phyloP scores from a whole-genome alignment of 2,888 invertebrate genomes.

The Embidobia sp. region DNA sequence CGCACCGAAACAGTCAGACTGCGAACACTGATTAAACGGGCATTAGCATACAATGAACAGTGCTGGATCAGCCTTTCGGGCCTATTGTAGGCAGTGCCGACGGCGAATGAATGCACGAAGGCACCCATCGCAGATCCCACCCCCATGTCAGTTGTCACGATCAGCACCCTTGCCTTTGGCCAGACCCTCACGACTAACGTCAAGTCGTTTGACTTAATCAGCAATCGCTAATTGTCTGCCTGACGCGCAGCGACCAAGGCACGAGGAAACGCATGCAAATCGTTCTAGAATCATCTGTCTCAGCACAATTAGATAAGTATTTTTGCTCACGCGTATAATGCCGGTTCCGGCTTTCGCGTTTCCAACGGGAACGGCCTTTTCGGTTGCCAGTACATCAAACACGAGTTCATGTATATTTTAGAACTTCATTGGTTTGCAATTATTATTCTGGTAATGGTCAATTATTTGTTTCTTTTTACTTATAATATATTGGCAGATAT shows the following conservation, averaged over 20 bases:
- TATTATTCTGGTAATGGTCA: no score
- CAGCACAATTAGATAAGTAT: constrained; percentile 79
- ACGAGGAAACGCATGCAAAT: constrained; percentile 81
- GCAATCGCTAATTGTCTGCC: constrained; percentile 81
- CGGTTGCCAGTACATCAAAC: no score
- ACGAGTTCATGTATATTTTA: no score
- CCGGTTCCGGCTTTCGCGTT: constrained; percentile 74
- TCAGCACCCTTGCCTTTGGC: constrained; percentile 69
- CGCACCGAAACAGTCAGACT: constrained; percentile 67
- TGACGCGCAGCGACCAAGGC: constrained; percentile 77
- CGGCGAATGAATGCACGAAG: constrained; percentile 62
- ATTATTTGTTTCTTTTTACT: no score
- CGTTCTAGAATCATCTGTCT: constrained; percentile 76
- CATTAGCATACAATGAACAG: constrained; percentile 72
- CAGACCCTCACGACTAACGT: constrained; percentile 70
- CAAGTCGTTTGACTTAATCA: constrained; percentile 81
- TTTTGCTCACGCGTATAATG: constrained; percentile 76
- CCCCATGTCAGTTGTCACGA: constrained; percentile 78
- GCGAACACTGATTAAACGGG: constrained; percentile 70
- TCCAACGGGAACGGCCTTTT: constrained; percentile 15
- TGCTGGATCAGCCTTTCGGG: constrained; percentile 69
- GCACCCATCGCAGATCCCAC: constrained; percentile 76
- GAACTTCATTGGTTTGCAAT: no score
- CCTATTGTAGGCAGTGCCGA: constrained; percentile 61
- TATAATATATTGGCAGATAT: no score